Evolutionary conservation across 2,113 vertebrate genomes (phyloP).

Genomic region (Cottus gobio): DNA sequence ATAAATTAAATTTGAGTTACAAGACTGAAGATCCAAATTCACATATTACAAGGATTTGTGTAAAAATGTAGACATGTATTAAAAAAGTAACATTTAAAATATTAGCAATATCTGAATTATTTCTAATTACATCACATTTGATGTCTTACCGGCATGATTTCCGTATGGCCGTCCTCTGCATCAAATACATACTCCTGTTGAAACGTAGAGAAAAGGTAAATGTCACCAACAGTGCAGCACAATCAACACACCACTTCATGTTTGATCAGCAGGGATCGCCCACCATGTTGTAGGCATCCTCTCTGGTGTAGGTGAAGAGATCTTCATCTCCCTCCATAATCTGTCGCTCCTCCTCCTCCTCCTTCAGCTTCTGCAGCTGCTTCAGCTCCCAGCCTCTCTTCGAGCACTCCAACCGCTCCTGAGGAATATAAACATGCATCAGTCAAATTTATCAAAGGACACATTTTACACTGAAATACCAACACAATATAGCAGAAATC

Average conservation of each 20-base stretch:
- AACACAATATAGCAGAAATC: not conserved
- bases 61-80: not conserved
- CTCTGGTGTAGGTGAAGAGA: constrained; percentile 92
- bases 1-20: not conserved
- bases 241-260: not conserved
- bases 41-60: not conserved
- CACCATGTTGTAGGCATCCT: constrained; percentile 95
- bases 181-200: constrained; percentile 92
- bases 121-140: not conserved
- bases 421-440: constrained; percentile 12
- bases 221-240: constrained; percentile 7
- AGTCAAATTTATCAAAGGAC: not conserved
- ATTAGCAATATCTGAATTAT: not conserved
- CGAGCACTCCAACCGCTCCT: constrained; percentile 84
- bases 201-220: constrained; percentile 17
- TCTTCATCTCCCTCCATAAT: constrained; percentile 89
- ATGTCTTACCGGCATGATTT: constrained; percentile 92
- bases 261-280: constrained; percentile 27
- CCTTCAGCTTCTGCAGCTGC: constrained; percentile 86
- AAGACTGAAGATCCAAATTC: not conserved
- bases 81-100: not conserved
- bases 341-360: constrained; percentile 84
- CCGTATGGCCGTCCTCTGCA: constrained; percentile 88
- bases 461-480: not conserved
- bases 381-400: constrained; percentile 90